Percentiles rank a stretch among this genome's conserved stretches.
Conservation (phyloP, 2,113 vertebrate genomes). For the Chelonoidis abingdonii region DNA sequence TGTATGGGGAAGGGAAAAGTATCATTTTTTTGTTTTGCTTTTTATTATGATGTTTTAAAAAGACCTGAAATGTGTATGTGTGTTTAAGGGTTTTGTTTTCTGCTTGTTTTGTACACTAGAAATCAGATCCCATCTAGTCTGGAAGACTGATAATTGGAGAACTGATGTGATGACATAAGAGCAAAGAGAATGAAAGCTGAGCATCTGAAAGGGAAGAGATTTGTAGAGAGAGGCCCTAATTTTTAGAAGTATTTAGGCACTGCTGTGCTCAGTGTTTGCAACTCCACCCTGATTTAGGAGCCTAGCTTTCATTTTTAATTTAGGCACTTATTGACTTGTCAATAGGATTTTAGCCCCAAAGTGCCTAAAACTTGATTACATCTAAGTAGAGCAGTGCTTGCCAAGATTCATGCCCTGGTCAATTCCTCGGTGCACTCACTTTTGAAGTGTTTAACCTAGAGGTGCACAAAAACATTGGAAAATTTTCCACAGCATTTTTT, state of each 20-base stretch:
- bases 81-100: background rate
- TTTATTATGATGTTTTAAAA: background rate
- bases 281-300: background rate
- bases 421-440: rapidly evolving
- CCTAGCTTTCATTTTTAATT: background rate
- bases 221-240: background rate
- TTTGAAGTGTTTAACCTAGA: background rate
- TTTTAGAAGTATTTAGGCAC: background rate
- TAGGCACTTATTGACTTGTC: background rate
- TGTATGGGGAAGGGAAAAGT: background rate
- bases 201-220: background rate
- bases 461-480: background rate
- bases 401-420: rapidly evolving
- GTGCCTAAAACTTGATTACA: background rate
- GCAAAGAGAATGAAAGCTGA: background rate
- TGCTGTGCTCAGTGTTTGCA: background rate
- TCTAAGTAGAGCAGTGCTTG: background rate
- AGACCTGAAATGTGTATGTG: background rate
- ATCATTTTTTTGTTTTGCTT: background rate
- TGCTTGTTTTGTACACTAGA: background rate
- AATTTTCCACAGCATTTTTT: background rate
- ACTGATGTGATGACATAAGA: rapidly evolving
- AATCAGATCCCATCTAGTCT: background rate
- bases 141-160: background rate
- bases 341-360: background rate